These are phyloP conservation scores for Xiphophorus hellerii DNA, from an alignment of 2,113 vertebrate genomes.

Conservation along the genomic window DNA sequence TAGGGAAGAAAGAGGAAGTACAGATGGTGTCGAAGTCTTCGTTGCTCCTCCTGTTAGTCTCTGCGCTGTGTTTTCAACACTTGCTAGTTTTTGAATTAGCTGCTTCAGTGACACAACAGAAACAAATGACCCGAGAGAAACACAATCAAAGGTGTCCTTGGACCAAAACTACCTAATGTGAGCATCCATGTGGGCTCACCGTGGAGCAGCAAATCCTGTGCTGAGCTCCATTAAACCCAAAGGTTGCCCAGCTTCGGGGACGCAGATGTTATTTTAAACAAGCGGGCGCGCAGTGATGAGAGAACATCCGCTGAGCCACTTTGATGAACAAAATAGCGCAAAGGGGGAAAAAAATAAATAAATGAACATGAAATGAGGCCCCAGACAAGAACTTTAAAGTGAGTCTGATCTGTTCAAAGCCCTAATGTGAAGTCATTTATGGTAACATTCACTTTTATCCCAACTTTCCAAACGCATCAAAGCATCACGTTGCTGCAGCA, in stretches of 20 bases:
- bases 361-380: neutral
- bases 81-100: slow-evolving; percentile 1
- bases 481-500: neutral
- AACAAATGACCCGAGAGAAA: slow-evolving; percentile 1
- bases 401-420: slow-evolving; percentile 8
- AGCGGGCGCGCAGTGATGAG: neutral
- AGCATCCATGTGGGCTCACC: neutral
- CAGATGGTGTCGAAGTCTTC: neutral
- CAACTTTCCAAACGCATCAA: slow-evolving; percentile 24
- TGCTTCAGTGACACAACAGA: slow-evolving; percentile 5
- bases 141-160: slow-evolving; percentile 29
- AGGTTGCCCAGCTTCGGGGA: slow-evolving; percentile 1
- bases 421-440: slow-evolving; percentile 22
- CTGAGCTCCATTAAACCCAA: slow-evolving; percentile 11
- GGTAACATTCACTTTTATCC: slow-evolving; percentile 7
- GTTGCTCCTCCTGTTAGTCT: slow-evolving; percentile 1
- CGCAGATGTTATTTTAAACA: slow-evolving; percentile 3
- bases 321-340: slow-evolving; percentile 18
- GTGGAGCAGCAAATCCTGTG: neutral
- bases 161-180: slow-evolving; percentile 3
- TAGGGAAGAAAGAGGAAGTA: neutral
- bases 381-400: slow-evolving; percentile 46
- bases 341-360: neutral
- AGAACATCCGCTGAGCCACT: neutral
- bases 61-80: neutral